phyloP scores from a whole-genome alignment of 2,888 invertebrate genomes.

The Escarpia spicata region DNA sequence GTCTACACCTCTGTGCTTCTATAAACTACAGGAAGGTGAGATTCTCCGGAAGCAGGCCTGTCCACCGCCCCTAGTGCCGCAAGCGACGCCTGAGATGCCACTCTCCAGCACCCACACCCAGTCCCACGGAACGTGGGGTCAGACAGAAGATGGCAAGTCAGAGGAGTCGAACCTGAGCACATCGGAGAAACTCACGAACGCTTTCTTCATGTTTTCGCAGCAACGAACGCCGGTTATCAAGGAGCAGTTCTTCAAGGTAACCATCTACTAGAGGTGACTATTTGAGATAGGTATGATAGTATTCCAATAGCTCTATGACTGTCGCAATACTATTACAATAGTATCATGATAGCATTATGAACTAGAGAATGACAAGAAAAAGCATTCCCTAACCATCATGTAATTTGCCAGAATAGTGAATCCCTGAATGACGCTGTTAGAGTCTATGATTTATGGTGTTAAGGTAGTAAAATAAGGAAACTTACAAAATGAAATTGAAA shows the following conservation, averaged over 20 bases:
- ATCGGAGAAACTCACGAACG: not conserved
- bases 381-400: too few species aligned
- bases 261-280: not conserved
- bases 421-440: too few species aligned
- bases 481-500: too few species aligned
- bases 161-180: not conserved
- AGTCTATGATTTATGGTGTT: too few species aligned
- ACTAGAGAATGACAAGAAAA: too few species aligned
- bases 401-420: too few species aligned
- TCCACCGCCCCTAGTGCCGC: not conserved
- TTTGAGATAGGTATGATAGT: too few species aligned
- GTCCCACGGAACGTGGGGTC: not conserved
- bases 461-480: too few species aligned
- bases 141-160: not conserved
- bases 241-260: not conserved
- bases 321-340: too few species aligned
- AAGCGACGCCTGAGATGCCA: not conserved
- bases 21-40: not conserved
- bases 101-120: not conserved
- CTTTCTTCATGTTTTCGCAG: constrained; percentile 6
- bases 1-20: not conserved
- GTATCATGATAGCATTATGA: too few species aligned
- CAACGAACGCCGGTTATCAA: not conserved
- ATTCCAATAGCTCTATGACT: too few species aligned
- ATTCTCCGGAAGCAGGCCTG: not conserved